Evolutionary conservation across 2,113 vertebrate genomes (phyloP), one percentile per base, ranked within the genome.

Genomic region (Copsychus sechellarum): DNA sequence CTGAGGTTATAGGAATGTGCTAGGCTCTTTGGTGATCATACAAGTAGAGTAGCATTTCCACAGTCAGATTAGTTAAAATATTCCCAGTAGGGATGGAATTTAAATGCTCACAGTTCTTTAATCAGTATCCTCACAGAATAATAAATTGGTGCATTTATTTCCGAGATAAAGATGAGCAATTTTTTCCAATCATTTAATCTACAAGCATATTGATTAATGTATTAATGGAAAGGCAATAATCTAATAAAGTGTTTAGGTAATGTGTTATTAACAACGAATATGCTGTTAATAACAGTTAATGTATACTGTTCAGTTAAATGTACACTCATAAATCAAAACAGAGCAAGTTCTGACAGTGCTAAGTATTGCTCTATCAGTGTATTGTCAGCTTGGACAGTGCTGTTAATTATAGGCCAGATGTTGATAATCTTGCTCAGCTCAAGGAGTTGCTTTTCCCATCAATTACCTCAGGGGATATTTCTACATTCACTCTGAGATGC

Each of bases 401-500:
- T 90, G 76, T 74, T 94, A 96, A 94, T 94, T 94, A 88, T 36
- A 86, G 85, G 64, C 76, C 92, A 96, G 86, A 88, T 90, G 86
- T 60, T 81, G 90, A 93, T 95, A 70, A 86, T 73, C 93, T 88
- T 78, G 28, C 48, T 93, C 31, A 64, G 60, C 87, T 81, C 31
- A 42, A 53, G 85, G 82, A 83, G 31, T 90, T 88, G 12, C 50
- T 78, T 73, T 64, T 77, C 51, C 64, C 88, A 88, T 69, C 72
- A 48, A 6, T 50, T 84, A 20, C 94, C 72, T 81, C 22, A 4
- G 34, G 85, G 36, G 12, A 34, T 93, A 62, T 95, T 96, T 95
- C 92, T 84, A 40, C 88, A 93, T 88, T 94, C 64, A 74, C 8
- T 73, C 61, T 29, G 83, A 81, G 88, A 92, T 81, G 38, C 38